Evolutionary conservation across 2,888 invertebrate genomes (phyloP).

Genomic region (Chironomus tentans): DNA sequence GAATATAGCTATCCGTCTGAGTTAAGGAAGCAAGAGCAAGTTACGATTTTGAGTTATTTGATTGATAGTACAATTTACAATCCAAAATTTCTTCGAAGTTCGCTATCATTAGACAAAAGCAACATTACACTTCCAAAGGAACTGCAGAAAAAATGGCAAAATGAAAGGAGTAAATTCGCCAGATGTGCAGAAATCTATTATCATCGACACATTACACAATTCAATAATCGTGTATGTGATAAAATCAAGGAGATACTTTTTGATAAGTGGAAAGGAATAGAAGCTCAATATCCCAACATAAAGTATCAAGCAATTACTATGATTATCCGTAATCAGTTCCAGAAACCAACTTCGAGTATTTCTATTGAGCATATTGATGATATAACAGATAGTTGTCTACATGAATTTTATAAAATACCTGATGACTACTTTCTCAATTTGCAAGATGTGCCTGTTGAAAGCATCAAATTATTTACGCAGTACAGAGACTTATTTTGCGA

Average conservation of each 20-base stretch:
- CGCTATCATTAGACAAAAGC: not conserved
- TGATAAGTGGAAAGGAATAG: not conserved
- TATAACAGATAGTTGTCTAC: not conserved
- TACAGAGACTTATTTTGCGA: not conserved
- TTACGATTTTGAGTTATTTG: not conserved
- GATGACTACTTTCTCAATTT: not conserved
- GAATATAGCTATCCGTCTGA: slow-evolving; percentile 1
- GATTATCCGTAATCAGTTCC: not conserved
- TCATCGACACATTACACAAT: not conserved
- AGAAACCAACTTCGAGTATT: not conserved
- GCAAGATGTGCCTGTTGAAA: not conserved
- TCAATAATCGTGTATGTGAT: not conserved
- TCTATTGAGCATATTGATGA: not conserved
- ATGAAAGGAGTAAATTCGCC: not conserved
- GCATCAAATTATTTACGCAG: not conserved
- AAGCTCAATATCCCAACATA: not conserved
- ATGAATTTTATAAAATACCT: not conserved
- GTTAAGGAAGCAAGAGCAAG: not conserved
- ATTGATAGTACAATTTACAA: not conserved
- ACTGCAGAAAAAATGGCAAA: not conserved
- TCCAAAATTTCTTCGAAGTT: not conserved
- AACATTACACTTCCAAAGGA: not conserved
- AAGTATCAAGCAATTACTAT: slow-evolving; percentile 3
- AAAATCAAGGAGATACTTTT: not conserved
- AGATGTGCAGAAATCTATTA: slow-evolving; percentile 16